A percentile compares a stretch with the other conserved stretches of the same genome.
phyloP scores from a whole-genome alignment of 2,797 vertebrate genomes.

The Holocentrus rufus region DNA sequence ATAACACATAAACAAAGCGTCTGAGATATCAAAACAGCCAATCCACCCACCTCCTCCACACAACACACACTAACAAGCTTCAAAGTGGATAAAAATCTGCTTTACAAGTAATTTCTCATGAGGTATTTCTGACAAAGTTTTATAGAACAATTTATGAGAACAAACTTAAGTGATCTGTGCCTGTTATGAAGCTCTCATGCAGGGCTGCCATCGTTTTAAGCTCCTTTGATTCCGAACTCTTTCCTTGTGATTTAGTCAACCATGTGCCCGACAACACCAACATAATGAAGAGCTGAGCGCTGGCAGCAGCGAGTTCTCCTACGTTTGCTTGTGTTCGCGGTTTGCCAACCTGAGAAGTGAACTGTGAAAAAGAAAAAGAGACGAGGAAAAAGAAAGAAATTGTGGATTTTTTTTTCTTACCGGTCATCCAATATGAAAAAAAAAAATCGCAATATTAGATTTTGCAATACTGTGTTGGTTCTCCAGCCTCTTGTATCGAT shows the following conservation, averaged over 20 bases:
- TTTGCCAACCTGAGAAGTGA: conserved; percentile 13
- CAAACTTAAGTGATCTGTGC: conserved; percentile 28
- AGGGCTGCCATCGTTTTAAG: not conserved
- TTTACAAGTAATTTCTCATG: conserved; percentile 30
- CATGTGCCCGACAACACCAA: conserved; percentile 7
- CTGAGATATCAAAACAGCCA: conserved; percentile 26
- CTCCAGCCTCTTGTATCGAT: too few species aligned
- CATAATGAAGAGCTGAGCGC: not conserved
- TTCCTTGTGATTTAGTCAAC: not conserved
- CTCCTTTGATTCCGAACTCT: conserved; percentile 4
- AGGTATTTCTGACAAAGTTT: conserved; percentile 18
- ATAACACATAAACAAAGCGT: conserved; percentile 60
- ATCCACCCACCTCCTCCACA: conserved; percentile 43
- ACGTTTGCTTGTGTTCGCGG: conserved; percentile 24
- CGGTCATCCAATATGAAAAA: conserved; percentile 10
- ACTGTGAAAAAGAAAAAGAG: not conserved
- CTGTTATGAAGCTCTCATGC: conserved; percentile 31
- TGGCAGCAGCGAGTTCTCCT: conserved; percentile 5
- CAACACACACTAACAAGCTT: conserved; percentile 17
- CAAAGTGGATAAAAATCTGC: conserved; percentile 43
- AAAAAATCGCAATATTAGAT: not conserved
- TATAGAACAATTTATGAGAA: conserved; percentile 48
- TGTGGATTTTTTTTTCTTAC: not conserved
- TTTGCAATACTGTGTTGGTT: too few species aligned
- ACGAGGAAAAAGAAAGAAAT: conserved; percentile 2